phyloP scores from a whole-genome alignment of 37 sponge, comb jelly and placozoan genomes.

The Haliclona indistincta region DNA sequence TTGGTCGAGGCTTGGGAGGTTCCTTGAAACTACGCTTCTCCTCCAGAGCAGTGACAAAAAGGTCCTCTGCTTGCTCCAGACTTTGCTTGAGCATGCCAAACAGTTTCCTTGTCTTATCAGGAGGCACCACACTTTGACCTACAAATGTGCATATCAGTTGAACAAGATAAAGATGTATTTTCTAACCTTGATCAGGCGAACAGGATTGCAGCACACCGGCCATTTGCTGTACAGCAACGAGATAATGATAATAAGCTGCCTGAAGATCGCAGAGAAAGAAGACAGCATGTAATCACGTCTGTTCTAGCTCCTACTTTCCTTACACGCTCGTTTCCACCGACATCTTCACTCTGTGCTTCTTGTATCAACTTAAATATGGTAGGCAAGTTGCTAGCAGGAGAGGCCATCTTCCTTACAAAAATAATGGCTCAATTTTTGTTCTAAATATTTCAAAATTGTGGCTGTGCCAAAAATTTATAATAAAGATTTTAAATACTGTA shows the following conservation, averaged over 20 bases:
- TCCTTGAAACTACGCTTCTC: background rate
- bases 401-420: no score
- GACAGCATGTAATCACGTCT: background rate
- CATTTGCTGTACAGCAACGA: conserved; percentile 37
- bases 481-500: no score
- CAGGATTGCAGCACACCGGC: conserved; percentile 14
- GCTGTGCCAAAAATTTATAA: no score
- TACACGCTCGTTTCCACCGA: conserved; percentile 46
- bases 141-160: background rate
- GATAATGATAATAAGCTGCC: conserved; percentile 60
- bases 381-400: no score
- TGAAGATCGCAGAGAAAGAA: no score
- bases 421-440: no score
- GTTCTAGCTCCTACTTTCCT: background rate
- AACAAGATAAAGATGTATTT: background rate
- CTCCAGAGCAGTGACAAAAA: conserved; percentile 23
- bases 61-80: conserved; percentile 59
- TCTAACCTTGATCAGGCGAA: background rate
- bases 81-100: conserved; percentile 60
- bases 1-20: background rate
- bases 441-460: no score
- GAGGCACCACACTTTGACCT: conserved; percentile 34
- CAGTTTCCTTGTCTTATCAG: conserved; percentile 5
- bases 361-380: conserved; percentile 14
- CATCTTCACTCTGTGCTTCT: conserved; percentile 52